Percentiles rank a stretch among this genome's conserved stretches.
Conservation (phyloP, 2,888 invertebrate species). For the Polylopha cassiicola region DNA sequence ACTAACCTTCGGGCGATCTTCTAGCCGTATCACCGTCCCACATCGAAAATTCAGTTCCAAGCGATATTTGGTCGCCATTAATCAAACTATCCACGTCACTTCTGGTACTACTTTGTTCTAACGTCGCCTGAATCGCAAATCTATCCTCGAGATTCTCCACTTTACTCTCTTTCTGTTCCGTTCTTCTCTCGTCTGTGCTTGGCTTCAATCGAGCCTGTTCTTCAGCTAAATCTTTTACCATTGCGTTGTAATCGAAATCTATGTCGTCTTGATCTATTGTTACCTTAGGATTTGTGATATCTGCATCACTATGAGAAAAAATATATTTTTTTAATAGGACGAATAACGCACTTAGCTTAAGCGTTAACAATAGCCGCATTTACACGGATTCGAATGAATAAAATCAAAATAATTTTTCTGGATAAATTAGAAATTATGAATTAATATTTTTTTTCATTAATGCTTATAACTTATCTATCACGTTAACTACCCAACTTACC, state of each 20-base stretch:
- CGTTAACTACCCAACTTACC: no score
- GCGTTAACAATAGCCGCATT: no score
- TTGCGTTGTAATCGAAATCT: slow-evolving; percentile 50
- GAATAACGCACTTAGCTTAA: no score
- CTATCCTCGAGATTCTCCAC: slow-evolving; percentile 30
- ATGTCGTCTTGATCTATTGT: slow-evolving; percentile 91
- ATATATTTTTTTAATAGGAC: slow-evolving; percentile 2
- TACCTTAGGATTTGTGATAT: slow-evolving; percentile 86
- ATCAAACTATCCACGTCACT: slow-evolving; percentile 42
- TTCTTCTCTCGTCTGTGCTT: no score
- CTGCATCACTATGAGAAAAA: slow-evolving; percentile 78
- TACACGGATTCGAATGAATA: background rate
- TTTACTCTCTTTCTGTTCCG: no score
- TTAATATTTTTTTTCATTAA: no score
- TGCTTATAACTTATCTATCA: no score
- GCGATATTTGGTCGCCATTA: slow-evolving; percentile 40
- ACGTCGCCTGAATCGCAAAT: slow-evolving; percentile 36
- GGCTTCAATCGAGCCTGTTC: slow-evolving; percentile 5
- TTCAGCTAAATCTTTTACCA: slow-evolving; percentile 18
- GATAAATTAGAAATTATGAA: no score
- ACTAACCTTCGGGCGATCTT: slow-evolving; percentile 85
- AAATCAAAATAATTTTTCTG: background rate
- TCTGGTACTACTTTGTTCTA: slow-evolving; percentile 30
- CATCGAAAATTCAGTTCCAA: slow-evolving; percentile 53
- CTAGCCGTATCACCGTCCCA: slow-evolving; percentile 84